A percentile compares a stretch with the other conserved stretches of the same genome.
phyloP scores from a whole-genome alignment of 2,113 vertebrate genomes.

The Phocoena sinus region DNA sequence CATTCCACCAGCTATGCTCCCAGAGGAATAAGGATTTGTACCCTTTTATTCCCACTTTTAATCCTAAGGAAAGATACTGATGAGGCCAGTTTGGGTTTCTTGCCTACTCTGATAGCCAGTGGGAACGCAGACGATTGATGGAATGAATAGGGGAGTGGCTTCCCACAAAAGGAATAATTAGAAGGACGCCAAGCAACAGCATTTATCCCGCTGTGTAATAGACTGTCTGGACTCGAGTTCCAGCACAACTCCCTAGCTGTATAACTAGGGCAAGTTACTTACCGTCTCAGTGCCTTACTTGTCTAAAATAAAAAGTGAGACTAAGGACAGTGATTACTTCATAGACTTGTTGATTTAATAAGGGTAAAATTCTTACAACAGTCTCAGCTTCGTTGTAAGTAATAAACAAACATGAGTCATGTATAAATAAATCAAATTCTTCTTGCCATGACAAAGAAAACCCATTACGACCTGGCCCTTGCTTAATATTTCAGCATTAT shows the following conservation, averaged over 20 bases:
- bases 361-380: neutral
- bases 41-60: neutral
- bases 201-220: neutral
- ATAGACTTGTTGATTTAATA: neutral
- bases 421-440: neutral
- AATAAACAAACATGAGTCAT: neutral
- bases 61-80: neutral
- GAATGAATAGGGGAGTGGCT: neutral
- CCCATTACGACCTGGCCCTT: neutral
- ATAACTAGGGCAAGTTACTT: neutral
- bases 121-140: neutral
- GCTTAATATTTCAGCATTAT: neutral
- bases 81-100: neutral
- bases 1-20: neutral
- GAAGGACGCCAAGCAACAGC: neutral
- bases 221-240: neutral
- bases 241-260: neutral
- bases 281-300: neutral
- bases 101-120: neutral
- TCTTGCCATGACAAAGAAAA: neutral
- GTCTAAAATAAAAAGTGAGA: neutral
- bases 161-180: neutral
- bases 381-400: neutral
- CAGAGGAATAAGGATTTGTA: neutral
- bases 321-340: neutral